A percentile compares a stretch with the other conserved stretches of the same genome.
Conservation (phyloP, 2,888 invertebrate genomes). For the Platerodrilus igneus region DNA sequence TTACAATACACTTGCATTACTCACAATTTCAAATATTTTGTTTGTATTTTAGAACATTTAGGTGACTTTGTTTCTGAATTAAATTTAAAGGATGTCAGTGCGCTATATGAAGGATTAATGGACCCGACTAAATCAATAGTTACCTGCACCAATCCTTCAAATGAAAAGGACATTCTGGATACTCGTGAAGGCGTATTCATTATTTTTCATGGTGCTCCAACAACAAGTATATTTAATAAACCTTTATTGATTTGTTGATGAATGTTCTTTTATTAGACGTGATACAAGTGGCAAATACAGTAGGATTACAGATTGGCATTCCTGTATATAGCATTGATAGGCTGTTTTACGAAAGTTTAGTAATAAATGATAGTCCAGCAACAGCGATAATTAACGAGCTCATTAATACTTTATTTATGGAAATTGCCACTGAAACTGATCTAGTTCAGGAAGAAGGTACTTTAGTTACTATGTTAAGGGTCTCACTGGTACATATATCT, state of each 20-base stretch:
- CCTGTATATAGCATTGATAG: slow-evolving; percentile 52
- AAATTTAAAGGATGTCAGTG: background rate
- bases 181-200: slow-evolving; percentile 41
- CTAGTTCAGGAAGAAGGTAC: slow-evolving; percentile 10
- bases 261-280: slow-evolving; percentile 34
- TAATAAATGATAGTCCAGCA: slow-evolving; percentile 29
- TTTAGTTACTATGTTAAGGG: too few relatives aligned
- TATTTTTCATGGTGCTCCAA: slow-evolving; percentile 49
- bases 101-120: slow-evolving; percentile 17
- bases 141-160: too few relatives aligned
- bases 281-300: slow-evolving; percentile 37
- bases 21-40: background rate
- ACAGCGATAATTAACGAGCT: slow-evolving; percentile 35
- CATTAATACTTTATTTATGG: slow-evolving; percentile 31
- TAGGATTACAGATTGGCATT: slow-evolving; percentile 47
- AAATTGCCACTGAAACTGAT: slow-evolving; percentile 30
- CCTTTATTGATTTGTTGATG: background rate
- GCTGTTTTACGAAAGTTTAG: slow-evolving; percentile 50
- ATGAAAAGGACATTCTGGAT: slow-evolving; percentile 17
- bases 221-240: slow-evolving; percentile 38
- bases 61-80: slow-evolving; percentile 6
- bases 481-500: too few relatives aligned
- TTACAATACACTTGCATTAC: background rate
- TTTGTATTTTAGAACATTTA: slow-evolving; percentile 9
- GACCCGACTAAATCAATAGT: slow-evolving; percentile 42